phyloP scores from a whole-genome alignment of 2,113 vertebrate genomes.

The Dromas ardeola region DNA sequence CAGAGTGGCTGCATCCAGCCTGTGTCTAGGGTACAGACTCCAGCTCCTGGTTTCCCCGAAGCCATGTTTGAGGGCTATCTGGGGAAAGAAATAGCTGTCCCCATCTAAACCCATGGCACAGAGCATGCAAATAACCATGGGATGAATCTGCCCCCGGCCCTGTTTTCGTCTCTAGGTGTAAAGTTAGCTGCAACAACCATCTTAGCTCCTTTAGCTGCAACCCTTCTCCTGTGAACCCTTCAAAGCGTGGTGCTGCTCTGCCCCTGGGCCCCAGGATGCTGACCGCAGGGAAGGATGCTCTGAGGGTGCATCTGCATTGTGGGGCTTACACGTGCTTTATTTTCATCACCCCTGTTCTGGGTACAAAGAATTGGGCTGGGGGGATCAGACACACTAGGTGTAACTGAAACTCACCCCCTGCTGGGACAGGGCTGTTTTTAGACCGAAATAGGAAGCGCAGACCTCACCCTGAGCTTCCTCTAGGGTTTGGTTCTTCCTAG shows the following conservation, averaged over 20 bases:
- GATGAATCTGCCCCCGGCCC: not conserved
- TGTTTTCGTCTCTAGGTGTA: not conserved
- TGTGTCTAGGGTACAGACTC: not conserved
- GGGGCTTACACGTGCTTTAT: not conserved
- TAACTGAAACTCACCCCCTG: not conserved
- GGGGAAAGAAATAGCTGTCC: not conserved
- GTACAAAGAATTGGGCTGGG: not conserved
- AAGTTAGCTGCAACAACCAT: not conserved
- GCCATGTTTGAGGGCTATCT: not conserved
- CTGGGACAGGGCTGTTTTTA: constrained; percentile 9
- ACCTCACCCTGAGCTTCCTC: constrained; percentile 61
- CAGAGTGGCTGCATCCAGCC: not conserved
- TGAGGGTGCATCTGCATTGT: not conserved
- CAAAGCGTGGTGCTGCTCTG: not conserved
- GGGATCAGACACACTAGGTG: not conserved
- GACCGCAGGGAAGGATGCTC: not conserved
- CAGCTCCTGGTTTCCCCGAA: not conserved
- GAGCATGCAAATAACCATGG: not conserved
- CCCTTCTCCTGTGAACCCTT: not conserved
- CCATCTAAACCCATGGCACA: not conserved
- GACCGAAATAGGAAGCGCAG: constrained; percentile 19
- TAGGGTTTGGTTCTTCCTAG: constrained; percentile 60
- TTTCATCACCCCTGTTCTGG: not conserved
- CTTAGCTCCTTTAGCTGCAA: fast-evolving
- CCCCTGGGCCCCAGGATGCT: not conserved